Conservation (phyloP, 2,113 vertebrate genomes). For the Thunnus maccoyii region DNA sequence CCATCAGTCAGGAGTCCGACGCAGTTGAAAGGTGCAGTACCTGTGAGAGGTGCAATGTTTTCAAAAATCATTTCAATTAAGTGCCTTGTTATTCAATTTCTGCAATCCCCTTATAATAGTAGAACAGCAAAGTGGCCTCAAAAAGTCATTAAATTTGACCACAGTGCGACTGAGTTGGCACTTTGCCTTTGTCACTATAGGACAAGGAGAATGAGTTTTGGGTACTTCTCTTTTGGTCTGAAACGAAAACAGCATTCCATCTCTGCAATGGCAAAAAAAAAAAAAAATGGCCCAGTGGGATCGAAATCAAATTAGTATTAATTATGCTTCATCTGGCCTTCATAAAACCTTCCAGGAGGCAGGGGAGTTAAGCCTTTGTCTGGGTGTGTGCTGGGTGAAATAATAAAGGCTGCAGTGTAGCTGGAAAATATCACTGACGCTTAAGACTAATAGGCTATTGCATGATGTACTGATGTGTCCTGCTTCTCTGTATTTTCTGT, state of each 20-base stretch:
- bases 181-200: constrained; percentile 65
- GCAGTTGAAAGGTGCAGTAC: constrained; percentile 52
- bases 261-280: constrained; percentile 25
- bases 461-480: constrained; percentile 6
- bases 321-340: constrained; percentile 79
- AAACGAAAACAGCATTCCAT: constrained; percentile 53
- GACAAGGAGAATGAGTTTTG: constrained; percentile 57
- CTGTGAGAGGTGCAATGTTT: constrained; percentile 48
- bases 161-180: constrained; percentile 61
- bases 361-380: constrained; percentile 69
- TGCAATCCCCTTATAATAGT: constrained; percentile 65
- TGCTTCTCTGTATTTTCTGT: background rate
- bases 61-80: constrained; percentile 76
- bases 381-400: constrained; percentile 59
- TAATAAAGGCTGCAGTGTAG: constrained; percentile 53
- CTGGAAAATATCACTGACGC: constrained; percentile 42
- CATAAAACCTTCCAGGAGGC: constrained; percentile 71
- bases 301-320: constrained; percentile 80
- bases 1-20: constrained; percentile 27
- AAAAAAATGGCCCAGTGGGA: constrained; percentile 65
- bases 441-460: background rate
- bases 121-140: constrained; percentile 58
- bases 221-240: constrained; percentile 58
- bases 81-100: constrained; percentile 69
- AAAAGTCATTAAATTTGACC: constrained; percentile 76